These are phyloP conservation scores for Drosophila oshimai DNA, from an alignment of 1,140 invertebrate species.

Conservation along the genomic window DNA sequence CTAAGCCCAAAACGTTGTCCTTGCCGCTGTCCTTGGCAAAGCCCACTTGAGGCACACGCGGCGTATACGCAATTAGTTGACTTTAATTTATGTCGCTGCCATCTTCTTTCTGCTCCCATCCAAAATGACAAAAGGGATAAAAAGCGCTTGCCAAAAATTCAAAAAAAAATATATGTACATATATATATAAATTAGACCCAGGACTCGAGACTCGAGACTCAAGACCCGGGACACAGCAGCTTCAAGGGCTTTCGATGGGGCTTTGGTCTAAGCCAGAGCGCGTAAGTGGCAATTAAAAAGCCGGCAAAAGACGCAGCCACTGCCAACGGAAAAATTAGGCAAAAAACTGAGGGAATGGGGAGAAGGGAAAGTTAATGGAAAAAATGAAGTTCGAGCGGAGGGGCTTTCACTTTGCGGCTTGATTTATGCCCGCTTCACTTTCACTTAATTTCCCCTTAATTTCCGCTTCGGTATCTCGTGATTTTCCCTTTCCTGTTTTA, in stretches of 20 bases:
- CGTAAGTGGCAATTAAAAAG: slow-evolving; percentile 76
- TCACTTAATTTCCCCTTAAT: slow-evolving; percentile 34
- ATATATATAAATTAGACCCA: slow-evolving; percentile 56
- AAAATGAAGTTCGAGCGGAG: slow-evolving; percentile 37
- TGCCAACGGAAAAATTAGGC: neutral
- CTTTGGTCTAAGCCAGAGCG: slow-evolving; percentile 52
- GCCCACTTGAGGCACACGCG: slow-evolving; percentile 68
- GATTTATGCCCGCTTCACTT: slow-evolving; percentile 34
- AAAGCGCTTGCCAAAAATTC: slow-evolving; percentile 51
- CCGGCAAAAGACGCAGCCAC: slow-evolving; percentile 26
- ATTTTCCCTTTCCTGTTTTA: neutral
- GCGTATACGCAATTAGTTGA: slow-evolving; percentile 79
- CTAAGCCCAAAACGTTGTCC: slow-evolving; percentile 17
- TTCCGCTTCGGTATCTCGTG: slow-evolving; percentile 11
- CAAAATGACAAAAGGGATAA: slow-evolving; percentile 75
- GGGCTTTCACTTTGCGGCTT: slow-evolving; percentile 11
- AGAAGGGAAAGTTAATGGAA: slow-evolving; percentile 5
- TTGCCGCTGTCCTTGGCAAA: slow-evolving; percentile 40
- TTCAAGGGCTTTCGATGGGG: slow-evolving; percentile 24
- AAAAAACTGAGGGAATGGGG: neutral
- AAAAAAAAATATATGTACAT: neutral
- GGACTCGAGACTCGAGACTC: neutral
- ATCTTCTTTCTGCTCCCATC: neutral
- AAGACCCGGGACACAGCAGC: slow-evolving; percentile 11
- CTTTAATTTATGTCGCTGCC: slow-evolving; percentile 41